Base-by-base conservation (phyloP, 2,113 vertebrate genomes). In the Ammodytes marinus region DNA sequence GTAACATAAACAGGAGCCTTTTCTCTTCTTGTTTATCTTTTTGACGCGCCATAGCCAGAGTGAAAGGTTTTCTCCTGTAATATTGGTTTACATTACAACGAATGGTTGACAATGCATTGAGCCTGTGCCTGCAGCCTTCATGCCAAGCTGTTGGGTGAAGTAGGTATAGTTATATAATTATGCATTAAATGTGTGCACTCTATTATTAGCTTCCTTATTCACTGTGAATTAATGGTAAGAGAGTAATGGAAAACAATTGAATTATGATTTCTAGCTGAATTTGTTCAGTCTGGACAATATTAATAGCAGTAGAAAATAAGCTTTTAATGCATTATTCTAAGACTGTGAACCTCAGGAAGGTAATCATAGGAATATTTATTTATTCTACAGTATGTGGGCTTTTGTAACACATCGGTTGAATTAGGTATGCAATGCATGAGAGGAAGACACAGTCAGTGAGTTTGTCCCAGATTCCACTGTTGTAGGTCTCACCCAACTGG, bases 391-490 rank as follows among this genome's bases (percentile, higher is more conserved):
- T 65, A 17, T 69, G 58, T 76, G 79, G 35, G 27, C 27, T 42
- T 59, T 69, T 50, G 19, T 47, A 77, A 52, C 55, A 84, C 80
- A 91, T 88, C 87, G 88, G 91, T 85, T 92, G 75, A 61, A 92
- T 94, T 85, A 87, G 61, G 15, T 77, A 69, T 83, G 83, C 91
- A 88, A 69, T 83, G 83, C 91, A 88, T 91, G 88, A 92, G 61
- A 59, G 67, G 89, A 90, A 83, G 55, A 87, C 65, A 80, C 78
- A 87, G 80, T 84, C 86, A 86, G 17, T 58, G 86, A 80, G 71
- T 83, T 78, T 92, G 89, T 69, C 91, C 90, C 90, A 94, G 86
- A 93, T 93, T 92, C 88, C 46, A 63, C 45, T 74, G 58, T 71
- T 82, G 17, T 59, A 47, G 69, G 80, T 83, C 93, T 84, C 74